A percentile compares a stretch with the other conserved stretches of the same genome.
Conservation (phyloP, 2,797 vertebrate species). For the Coilia nasus region DNA sequence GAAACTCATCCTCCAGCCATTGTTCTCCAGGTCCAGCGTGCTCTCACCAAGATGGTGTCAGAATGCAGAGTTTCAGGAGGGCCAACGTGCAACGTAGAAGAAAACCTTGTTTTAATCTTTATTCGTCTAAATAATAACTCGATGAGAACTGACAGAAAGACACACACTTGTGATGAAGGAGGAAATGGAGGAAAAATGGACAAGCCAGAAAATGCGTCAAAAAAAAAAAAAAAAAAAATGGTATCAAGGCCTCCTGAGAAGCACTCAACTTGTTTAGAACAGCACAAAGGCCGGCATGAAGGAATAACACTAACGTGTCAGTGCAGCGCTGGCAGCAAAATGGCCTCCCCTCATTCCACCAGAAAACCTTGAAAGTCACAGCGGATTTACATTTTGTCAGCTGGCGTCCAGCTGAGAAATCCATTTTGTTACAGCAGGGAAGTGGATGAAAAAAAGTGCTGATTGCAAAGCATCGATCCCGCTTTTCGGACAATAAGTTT, state of each 20-base stretch:
- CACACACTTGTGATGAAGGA: background rate
- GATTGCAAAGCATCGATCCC: background rate
- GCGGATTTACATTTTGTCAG: background rate
- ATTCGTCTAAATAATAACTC: background rate
- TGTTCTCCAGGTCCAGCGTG: background rate
- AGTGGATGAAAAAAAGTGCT: background rate
- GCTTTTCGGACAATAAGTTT: no score
- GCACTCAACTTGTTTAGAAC: background rate
- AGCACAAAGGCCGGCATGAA: background rate
- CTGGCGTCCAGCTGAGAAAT: constrained; percentile 7
- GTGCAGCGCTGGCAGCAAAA: background rate
- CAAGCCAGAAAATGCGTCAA: background rate
- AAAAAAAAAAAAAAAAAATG: background rate
- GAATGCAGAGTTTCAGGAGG: background rate
- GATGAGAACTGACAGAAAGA: background rate
- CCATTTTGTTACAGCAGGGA: background rate
- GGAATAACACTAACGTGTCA: background rate
- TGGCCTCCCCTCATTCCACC: background rate
- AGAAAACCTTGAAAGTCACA: background rate
- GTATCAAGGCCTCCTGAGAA: background rate
- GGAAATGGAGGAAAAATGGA: background rate
- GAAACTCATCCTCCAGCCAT: constrained; percentile 8
- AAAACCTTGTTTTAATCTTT: background rate
- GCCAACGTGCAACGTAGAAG: background rate
- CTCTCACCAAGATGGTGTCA: background rate